These are phyloP conservation scores for Kryptolebias ocellatus DNA, from an alignment of 2,797 vertebrate species.

Conservation along the genomic window DNA sequence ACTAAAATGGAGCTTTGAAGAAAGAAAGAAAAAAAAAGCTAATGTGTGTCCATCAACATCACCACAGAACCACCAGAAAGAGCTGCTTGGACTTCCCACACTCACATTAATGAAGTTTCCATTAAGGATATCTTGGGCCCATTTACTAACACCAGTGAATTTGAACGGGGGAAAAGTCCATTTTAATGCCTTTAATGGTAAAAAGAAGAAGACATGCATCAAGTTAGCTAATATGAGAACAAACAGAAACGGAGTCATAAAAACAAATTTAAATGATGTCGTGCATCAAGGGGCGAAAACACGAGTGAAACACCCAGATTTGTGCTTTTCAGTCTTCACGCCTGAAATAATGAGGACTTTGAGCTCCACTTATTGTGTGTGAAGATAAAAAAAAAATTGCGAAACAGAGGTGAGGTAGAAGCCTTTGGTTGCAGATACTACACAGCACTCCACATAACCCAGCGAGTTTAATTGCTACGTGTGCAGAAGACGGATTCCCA, in stretches of 20 bases:
- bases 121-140: constrained; percentile 54
- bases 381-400: not conserved
- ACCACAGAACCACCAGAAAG: constrained; percentile 45
- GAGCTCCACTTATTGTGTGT: not conserved
- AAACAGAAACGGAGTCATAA: not conserved
- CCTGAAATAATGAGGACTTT: not conserved
- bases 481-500: constrained; percentile 56
- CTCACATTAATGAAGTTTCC: constrained; percentile 55
- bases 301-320: constrained; percentile 9
- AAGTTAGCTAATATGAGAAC: constrained; percentile 12
- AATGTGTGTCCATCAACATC: constrained; percentile 45
- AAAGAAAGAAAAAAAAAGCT: constrained; percentile 20
- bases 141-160: constrained; percentile 50
- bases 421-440: constrained; percentile 22
- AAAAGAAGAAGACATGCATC: constrained; percentile 20
- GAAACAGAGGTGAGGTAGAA: constrained; percentile 57
- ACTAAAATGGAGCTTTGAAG: constrained; percentile 12
- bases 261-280: not conserved
- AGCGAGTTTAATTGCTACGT: constrained; percentile 37
- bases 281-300: not conserved
- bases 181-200: constrained; percentile 28
- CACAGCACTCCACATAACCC: constrained; percentile 34
- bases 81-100: constrained; percentile 48
- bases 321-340: not conserved
- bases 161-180: constrained; percentile 24